These are phyloP conservation scores for Dolichoris vasculosae DNA, from an alignment of 1,140 invertebrate species.

Conservation along the genomic window DNA sequence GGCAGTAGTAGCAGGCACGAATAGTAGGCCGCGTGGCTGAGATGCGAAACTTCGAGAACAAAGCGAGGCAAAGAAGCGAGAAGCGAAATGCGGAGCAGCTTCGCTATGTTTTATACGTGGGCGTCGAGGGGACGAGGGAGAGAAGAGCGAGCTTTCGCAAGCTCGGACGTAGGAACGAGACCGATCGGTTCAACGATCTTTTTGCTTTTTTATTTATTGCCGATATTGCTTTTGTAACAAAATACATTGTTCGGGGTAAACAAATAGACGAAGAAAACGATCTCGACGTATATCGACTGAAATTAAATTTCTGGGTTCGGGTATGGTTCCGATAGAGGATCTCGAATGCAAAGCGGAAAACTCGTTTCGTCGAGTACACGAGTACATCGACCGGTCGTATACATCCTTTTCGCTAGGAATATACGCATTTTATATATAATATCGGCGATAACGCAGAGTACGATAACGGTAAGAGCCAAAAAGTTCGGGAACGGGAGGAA, in stretches of 20 bases:
- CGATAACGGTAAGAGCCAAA: no score
- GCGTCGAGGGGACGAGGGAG: neutral
- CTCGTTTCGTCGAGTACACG: no score
- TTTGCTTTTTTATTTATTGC: neutral
- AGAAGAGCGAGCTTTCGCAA: neutral
- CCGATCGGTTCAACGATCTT: no score
- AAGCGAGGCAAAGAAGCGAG: neutral
- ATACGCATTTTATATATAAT: no score
- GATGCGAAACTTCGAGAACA: slow-evolving; percentile 17
- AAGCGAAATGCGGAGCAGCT: neutral
- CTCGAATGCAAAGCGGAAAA: no score
- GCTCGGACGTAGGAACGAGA: neutral
- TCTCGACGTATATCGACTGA: neutral
- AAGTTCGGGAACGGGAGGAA: no score
- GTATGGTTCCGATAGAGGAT: neutral
- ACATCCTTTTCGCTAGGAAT: no score
- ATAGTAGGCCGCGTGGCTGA: neutral
- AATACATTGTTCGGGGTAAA: no score
- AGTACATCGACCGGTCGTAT: no score
- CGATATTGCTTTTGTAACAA: no score
- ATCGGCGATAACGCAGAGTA: no score
- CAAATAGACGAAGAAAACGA: no score
- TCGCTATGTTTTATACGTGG: neutral
- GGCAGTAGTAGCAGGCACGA: neutral
- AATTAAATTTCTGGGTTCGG: neutral